Evolutionary conservation across 2,888 invertebrate genomes (phyloP).

Genomic region (Enchytraeus crypticus): DNA sequence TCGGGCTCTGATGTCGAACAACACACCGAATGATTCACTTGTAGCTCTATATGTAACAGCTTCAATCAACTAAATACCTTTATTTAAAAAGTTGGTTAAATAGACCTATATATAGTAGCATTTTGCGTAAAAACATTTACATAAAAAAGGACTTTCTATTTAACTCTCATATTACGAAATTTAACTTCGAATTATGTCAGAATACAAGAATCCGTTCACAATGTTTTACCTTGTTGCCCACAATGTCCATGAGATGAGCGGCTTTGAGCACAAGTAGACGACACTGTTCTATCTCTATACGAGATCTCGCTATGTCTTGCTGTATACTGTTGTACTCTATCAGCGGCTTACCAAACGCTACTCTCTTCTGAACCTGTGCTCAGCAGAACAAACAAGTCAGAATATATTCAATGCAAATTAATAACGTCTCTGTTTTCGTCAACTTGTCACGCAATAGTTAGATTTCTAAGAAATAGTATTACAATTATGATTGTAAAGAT

Average conservation of each 20-base stretch:
- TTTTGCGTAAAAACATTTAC: background rate
- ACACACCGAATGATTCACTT: too few species aligned
- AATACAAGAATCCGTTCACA: too few species aligned
- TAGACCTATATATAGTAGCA: background rate
- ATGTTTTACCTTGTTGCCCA: slow-evolving; percentile 48
- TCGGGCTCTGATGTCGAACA: too few species aligned
- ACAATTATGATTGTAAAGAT: too few species aligned
- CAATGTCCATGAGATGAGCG: slow-evolving; percentile 51
- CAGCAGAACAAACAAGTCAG: too few species aligned
- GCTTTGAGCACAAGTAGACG: slow-evolving; percentile 50
- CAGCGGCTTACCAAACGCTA: slow-evolving; percentile 48
- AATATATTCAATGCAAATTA: too few species aligned
- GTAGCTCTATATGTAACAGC: too few species aligned
- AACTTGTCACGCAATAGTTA: too few species aligned
- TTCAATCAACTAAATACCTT: too few species aligned
- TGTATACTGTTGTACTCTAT: slow-evolving; percentile 48
- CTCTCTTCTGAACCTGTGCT: slow-evolving; percentile 38
- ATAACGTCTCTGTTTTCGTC: too few species aligned
- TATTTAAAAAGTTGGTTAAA: too few species aligned
- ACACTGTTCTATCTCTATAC: slow-evolving; percentile 50
- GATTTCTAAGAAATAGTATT: too few species aligned
- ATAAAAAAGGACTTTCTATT: background rate
- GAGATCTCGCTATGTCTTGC: slow-evolving; percentile 47
- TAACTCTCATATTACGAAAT: background rate
- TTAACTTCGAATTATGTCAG: background rate